Evolutionary conservation across 2,113 vertebrate genomes (phyloP).

Genomic region (Coregonus clupeaformis): DNA sequence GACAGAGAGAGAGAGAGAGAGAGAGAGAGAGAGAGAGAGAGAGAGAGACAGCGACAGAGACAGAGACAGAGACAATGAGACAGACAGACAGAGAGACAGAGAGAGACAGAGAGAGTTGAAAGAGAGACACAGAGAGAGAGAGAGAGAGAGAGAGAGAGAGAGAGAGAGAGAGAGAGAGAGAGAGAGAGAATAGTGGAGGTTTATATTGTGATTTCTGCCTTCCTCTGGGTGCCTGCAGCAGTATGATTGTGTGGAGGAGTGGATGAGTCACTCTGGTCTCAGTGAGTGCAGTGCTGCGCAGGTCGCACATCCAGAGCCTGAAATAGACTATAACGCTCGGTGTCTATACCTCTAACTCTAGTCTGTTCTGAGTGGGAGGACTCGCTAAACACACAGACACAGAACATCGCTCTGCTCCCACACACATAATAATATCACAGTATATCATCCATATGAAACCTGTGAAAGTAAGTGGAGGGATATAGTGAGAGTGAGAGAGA

Average conservation of each 20-base stretch:
- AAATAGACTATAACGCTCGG: constrained; percentile 62
- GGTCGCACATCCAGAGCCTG: constrained; percentile 45
- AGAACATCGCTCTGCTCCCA: constrained; percentile 47
- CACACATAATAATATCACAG: no score
- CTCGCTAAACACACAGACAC: constrained; percentile 34
- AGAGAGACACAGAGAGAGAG: not conserved
- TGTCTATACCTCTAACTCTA: constrained; percentile 37
- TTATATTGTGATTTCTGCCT: constrained; percentile 17
- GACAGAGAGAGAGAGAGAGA: not conserved
- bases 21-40: not conserved
- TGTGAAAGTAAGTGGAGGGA: no score
- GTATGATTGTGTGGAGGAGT: constrained; percentile 36
- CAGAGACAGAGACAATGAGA: no score
- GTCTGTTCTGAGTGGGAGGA: constrained; percentile 58
- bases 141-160: no score
- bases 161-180: no score
- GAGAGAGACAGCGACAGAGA: no score
- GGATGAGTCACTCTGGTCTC: constrained; percentile 54
- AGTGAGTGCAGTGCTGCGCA: constrained; percentile 13
- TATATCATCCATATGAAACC: no score
- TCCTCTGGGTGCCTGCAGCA: constrained; percentile 27
- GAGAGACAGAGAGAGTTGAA: not conserved
- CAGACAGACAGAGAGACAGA: not conserved
- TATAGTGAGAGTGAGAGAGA: no score
- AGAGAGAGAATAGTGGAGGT: not conserved